Percentiles rank a stretch among this genome's conserved stretches.
Evolutionary conservation across 2,888 invertebrate species (phyloP).

Genomic region (Galerucella nymphaeae): DNA sequence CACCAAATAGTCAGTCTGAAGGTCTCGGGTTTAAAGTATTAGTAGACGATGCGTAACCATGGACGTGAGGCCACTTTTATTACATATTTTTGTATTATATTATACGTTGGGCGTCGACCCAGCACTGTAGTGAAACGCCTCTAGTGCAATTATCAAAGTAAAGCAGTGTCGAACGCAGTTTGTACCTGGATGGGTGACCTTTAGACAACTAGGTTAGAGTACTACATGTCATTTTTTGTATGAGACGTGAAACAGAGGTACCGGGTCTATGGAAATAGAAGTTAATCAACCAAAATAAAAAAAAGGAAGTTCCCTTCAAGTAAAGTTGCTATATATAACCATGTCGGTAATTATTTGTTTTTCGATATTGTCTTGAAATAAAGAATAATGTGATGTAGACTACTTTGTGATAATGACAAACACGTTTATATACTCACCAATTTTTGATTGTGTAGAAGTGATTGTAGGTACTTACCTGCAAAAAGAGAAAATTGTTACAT

Average conservation of each 20-base stretch:
- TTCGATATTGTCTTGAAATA: neutral
- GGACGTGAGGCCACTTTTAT: conserved; percentile 3
- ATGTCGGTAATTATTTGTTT: no score
- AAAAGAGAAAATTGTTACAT: neutral
- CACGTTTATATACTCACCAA: neutral
- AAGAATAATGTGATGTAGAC: neutral
- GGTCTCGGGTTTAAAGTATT: conserved; percentile 27
- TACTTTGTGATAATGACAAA: neutral
- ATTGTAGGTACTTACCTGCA: neutral
- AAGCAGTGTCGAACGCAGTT: no score
- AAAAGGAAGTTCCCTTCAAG: no score
- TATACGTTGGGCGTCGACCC: neutral
- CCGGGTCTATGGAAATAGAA: no score
- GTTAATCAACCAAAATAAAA: no score
- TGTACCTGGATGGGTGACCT: no score
- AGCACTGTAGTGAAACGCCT: no score
- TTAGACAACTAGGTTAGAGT: no score
- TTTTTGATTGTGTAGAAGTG: neutral
- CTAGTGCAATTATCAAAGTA: no score
- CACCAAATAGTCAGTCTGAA: conserved; percentile 30
- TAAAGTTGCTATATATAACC: no score
- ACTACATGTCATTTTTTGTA: neutral
- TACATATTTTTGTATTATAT: conserved; percentile 1
- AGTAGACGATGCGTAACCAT: conserved; percentile 27
- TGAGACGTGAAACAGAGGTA: no score